phyloP scores from a whole-genome alignment of 2,888 invertebrate species.

The Sesamia inferens region DNA sequence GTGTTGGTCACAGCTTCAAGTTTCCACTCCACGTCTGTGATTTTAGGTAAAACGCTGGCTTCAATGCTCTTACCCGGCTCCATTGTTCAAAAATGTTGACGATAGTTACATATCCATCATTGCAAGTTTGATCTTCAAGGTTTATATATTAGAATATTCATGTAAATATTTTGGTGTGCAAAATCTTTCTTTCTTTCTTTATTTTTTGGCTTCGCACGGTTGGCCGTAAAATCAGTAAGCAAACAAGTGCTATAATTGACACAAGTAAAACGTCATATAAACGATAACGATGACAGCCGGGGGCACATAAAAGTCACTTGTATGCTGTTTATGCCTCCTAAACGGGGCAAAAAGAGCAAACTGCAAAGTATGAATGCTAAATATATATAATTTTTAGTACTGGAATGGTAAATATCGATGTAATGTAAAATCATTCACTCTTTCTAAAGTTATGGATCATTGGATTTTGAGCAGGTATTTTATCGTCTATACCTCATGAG shows the following conservation, averaged over 20 bases:
- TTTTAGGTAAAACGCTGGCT: slow-evolving; percentile 83
- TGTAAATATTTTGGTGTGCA: slow-evolving; percentile 21
- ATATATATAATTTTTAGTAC: not conserved
- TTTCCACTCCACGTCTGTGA: slow-evolving; percentile 91
- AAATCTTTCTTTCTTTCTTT: too few species aligned
- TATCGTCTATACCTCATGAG: not conserved
- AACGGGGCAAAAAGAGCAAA: not conserved
- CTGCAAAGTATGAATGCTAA: not conserved
- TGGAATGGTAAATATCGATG: not conserved
- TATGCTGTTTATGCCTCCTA: too few species aligned
- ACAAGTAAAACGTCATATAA: not conserved
- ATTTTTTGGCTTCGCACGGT: too few species aligned
- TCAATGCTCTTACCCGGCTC: slow-evolving; percentile 65
- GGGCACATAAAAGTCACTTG: too few species aligned
- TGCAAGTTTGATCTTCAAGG: not conserved
- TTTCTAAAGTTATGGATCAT: slow-evolving; percentile 10
- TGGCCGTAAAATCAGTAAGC: not conserved
- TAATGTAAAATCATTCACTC: slow-evolving; percentile 35
- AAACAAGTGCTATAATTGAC: not conserved
- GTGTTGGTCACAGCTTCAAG: slow-evolving; percentile 88
- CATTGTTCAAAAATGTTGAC: slow-evolving; percentile 59
- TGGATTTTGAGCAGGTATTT: slow-evolving; percentile 4
- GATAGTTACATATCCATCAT: slow-evolving; percentile 9
- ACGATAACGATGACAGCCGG: not conserved
- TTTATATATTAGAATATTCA: not conserved